Conservation (phyloP, 2,888 invertebrate species). For the Villa cingulata region DNA sequence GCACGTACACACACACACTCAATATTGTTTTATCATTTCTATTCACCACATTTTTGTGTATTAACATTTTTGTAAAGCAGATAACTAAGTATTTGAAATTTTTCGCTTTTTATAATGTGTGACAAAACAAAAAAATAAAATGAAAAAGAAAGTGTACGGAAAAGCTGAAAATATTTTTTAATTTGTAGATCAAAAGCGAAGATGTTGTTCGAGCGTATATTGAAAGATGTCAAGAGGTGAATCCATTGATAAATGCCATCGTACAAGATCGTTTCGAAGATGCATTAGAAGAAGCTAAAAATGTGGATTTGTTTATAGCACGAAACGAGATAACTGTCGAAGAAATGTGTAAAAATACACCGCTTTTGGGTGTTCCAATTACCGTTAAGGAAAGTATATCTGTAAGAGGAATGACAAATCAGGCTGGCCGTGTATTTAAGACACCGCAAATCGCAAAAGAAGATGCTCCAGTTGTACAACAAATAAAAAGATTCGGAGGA, state of each 20-base stretch:
- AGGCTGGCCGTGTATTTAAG: conserved; percentile 51
- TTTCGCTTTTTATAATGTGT: no score
- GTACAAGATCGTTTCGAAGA: conserved; percentile 63
- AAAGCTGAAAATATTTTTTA: background rate
- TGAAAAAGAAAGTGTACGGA: no score
- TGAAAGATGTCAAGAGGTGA: conserved; percentile 60
- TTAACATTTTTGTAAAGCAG: no score
- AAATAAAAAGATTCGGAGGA: conserved; percentile 63
- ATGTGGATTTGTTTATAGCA: conserved; percentile 53
- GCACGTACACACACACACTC: no score
- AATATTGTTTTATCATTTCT: no score
- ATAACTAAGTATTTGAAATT: no score
- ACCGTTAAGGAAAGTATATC: conserved; percentile 73
- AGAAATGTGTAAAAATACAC: conserved; percentile 51
- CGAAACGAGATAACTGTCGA: conserved; percentile 42
- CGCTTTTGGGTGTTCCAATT: conserved; percentile 70
- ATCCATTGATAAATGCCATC: conserved; percentile 65
- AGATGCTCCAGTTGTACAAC: conserved; percentile 60
- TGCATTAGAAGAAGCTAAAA: conserved; percentile 60
- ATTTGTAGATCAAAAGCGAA: conserved; percentile 53
- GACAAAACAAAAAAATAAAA: no score
- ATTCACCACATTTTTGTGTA: no score
- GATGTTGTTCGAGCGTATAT: conserved; percentile 59
- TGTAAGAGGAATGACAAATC: conserved; percentile 64
- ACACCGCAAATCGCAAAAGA: conserved; percentile 47